Evolutionary conservation across 2,888 invertebrate species (phyloP).

Genomic region (Drosophila putrida): DNA sequence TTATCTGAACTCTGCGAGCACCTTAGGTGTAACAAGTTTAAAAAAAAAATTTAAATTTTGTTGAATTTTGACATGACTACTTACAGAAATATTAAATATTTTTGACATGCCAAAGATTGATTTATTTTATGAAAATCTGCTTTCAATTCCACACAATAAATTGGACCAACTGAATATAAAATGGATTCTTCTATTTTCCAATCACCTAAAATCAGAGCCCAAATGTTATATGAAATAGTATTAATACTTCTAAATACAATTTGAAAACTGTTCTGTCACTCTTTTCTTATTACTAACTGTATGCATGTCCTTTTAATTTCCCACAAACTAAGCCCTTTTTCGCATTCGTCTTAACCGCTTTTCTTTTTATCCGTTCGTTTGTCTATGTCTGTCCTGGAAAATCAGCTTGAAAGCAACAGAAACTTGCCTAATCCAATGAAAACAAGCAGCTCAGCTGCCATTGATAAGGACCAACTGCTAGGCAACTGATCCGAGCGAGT

Average conservation of each 20-base stretch:
- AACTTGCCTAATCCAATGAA: constrained; percentile 74
- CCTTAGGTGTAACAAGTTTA: no score
- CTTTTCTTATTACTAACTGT: constrained; percentile 27
- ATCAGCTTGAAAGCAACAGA: constrained; percentile 40
- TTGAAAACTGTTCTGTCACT: neutral
- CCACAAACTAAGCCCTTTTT: constrained; percentile 59
- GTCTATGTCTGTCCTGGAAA: constrained; percentile 16
- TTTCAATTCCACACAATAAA: no score
- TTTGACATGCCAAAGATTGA: no score
- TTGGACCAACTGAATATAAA: no score
- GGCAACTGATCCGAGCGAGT: constrained; percentile 47
- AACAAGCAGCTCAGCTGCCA: constrained; percentile 71
- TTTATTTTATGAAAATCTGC: no score
- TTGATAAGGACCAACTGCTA: constrained; percentile 59
- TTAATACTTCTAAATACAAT: neutral
- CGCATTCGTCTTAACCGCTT: constrained; percentile 21
- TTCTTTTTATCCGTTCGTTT: constrained; percentile 1
- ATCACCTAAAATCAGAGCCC: no score
- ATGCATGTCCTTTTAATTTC: constrained; percentile 55
- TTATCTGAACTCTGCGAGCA: no score
- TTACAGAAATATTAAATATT: no score
- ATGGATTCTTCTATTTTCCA: no score
- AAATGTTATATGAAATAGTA: no score
- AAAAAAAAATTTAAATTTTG: no score
- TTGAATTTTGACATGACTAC: no score